These are phyloP conservation scores for Dicerorhinus sumatrensis DNA, from an alignment of 2,113 vertebrate species.

Conservation along the genomic window DNA sequence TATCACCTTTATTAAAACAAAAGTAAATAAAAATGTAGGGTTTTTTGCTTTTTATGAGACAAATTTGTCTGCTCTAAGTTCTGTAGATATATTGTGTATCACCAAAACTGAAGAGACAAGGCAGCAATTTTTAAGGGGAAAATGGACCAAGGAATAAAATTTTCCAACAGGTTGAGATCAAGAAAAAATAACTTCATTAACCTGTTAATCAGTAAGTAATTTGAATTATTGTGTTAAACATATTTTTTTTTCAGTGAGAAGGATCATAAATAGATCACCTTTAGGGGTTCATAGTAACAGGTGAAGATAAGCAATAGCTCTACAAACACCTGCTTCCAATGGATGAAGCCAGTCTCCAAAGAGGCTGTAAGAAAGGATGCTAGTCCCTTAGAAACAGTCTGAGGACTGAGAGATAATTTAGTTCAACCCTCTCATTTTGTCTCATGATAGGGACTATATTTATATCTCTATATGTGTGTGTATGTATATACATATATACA, in stretches of 20 bases:
- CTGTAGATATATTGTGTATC: background rate
- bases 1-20: background rate
- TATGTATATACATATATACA: fast-evolving
- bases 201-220: background rate
- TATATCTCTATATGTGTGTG: background rate
- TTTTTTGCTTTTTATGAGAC: background rate
- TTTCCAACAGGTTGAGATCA: background rate
- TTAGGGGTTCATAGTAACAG: background rate
- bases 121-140: background rate
- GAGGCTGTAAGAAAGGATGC: background rate
- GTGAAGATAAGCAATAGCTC: background rate
- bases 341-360: background rate
- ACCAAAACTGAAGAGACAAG: background rate
- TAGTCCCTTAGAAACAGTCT: background rate
- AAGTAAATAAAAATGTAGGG: background rate
- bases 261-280: background rate
- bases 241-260: background rate
- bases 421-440: background rate
- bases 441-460: background rate
- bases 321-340: background rate
- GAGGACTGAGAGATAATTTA: background rate
- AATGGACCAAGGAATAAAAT: background rate
- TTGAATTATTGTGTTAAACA: background rate
- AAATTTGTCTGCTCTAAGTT: background rate
- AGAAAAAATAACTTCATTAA: background rate